phyloP scores from a whole-genome alignment of 2,113 vertebrate species.

The Chaetodon auriga region DNA sequence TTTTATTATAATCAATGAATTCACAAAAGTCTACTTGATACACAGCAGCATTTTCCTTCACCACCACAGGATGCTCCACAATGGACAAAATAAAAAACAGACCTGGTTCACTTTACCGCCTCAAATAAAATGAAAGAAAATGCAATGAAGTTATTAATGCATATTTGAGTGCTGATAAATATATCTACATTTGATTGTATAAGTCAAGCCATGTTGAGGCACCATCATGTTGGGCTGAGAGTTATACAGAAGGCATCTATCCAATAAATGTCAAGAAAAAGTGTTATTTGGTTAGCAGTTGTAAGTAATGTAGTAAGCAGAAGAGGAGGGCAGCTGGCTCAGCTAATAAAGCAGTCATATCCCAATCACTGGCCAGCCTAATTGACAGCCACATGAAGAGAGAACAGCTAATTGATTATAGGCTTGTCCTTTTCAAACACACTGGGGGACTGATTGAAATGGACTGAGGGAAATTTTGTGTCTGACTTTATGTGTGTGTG shows the following conservation, averaged over 20 bases:
- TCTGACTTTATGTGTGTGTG: neutral
- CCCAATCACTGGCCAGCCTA: constrained; percentile 59
- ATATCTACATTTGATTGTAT: neutral
- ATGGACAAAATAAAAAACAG: neutral
- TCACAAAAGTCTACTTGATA: neutral
- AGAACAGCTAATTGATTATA: constrained; percentile 85
- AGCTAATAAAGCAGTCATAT: constrained; percentile 69
- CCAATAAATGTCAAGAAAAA: constrained; percentile 61
- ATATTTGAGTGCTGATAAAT: neutral
- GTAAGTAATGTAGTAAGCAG: constrained; percentile 63
- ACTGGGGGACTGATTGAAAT: constrained; percentile 59
- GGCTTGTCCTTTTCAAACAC: constrained; percentile 76
- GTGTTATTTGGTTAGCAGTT: constrained; percentile 66
- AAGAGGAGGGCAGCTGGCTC: constrained; percentile 38
- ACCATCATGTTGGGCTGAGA: constrained; percentile 52
- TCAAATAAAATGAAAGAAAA: neutral
- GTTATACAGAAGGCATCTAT: constrained; percentile 19
- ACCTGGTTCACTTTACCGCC: neutral
- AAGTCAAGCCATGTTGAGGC: constrained; percentile 10
- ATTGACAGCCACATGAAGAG: constrained; percentile 80
- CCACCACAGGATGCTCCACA: neutral
- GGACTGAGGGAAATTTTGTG: neutral
- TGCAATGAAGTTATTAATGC: too few species aligned
- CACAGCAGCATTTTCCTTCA: neutral
- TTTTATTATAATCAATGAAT: neutral